Conservation (phyloP, 2,113 vertebrate genomes). For the Laticauda laticaudata region DNA sequence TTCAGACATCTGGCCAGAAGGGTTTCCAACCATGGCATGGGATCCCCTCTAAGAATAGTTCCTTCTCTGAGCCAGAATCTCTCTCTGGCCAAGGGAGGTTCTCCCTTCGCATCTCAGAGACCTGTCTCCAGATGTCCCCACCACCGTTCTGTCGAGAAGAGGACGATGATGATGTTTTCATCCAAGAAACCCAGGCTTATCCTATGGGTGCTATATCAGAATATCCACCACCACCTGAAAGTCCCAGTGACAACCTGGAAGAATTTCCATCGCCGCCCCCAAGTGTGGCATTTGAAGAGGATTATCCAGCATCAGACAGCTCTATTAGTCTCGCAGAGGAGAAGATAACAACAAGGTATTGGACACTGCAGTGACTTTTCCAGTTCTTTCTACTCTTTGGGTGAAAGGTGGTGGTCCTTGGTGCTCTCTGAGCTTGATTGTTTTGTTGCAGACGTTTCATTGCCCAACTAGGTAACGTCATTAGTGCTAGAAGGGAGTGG, state of each 20-base stretch:
- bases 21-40: conserved; percentile 45
- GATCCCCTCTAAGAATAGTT: conserved; percentile 47
- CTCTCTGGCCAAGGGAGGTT: conserved; percentile 41
- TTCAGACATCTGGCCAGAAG: background rate
- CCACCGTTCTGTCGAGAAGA: conserved; percentile 62
- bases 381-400: background rate
- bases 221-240: conserved; percentile 36
- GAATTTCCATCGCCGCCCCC: conserved; percentile 61
- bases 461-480: background rate
- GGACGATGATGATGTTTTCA: conserved; percentile 84
- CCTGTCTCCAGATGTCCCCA: conserved; percentile 58
- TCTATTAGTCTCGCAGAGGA: conserved; percentile 16
- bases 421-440: background rate
- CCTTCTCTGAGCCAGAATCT: conserved; percentile 64
- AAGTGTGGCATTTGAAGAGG: background rate
- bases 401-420: background rate
- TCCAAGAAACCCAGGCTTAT: conserved; percentile 50
- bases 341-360: conserved; percentile 59
- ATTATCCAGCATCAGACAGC: conserved; percentile 23
- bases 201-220: background rate
- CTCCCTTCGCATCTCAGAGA: conserved; percentile 83
- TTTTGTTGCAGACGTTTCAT: background rate
- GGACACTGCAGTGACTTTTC: rapidly evolving
- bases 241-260: conserved; percentile 46
- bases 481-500: too few relatives aligned